Percentiles rank a stretch among this genome's conserved stretches.
Evolutionary conservation across 2,113 vertebrate species (phyloP).

Genomic region (Urocolius indicus): DNA sequence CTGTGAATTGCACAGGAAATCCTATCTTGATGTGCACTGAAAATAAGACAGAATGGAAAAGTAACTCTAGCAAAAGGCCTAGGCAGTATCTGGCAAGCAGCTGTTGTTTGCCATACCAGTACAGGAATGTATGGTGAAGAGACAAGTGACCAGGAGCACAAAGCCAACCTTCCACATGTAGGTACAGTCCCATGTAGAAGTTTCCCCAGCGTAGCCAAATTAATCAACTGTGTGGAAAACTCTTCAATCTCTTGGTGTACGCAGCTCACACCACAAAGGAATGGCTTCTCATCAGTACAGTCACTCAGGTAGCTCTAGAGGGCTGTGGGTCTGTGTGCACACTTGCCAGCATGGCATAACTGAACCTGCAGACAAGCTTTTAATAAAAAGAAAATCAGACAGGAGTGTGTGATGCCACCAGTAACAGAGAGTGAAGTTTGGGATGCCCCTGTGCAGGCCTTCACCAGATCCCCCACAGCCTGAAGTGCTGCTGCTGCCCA

Average conservation of each 20-base stretch:
- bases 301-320: not conserved
- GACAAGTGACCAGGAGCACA: not conserved
- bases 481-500: not conserved
- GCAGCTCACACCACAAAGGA: not conserved
- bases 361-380: no score
- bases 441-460: no score
- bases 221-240: no score
- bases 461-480: no score
- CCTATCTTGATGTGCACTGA: not conserved
- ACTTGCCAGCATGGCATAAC: no score
- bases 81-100: not conserved
- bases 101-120: not conserved
- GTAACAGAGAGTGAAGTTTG: no score
- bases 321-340: no score
- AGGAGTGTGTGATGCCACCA: no score
- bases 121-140: not conserved
- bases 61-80: not conserved
- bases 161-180: not conserved
- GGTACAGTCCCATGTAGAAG: rapidly evolving
- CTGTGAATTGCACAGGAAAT: not conserved
- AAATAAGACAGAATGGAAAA: not conserved
- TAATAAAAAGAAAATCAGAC: no score
- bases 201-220: not conserved
- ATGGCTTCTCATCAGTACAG: not conserved
- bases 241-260: not conserved